Evolutionary conservation across 1,140 invertebrate genomes (phyloP).

Genomic region (Macrotrachela quadricornifera): DNA sequence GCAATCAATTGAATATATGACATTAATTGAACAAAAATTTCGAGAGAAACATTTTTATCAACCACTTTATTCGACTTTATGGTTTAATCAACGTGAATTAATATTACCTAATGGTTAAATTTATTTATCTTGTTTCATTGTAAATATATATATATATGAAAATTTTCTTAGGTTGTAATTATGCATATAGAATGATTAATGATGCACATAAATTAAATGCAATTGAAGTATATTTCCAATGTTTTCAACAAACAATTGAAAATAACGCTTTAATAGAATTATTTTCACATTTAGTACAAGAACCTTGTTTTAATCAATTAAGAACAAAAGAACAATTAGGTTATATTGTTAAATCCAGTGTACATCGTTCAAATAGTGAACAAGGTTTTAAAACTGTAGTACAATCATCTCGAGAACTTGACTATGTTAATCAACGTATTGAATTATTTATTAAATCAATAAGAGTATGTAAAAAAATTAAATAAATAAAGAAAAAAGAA

Average conservation of each 20-base stretch:
- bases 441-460: constrained; percentile 61
- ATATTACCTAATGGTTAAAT: background rate
- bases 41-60: constrained; percentile 41
- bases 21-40: constrained; percentile 29
- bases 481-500: constrained; percentile 1
- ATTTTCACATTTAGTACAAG: constrained; percentile 60
- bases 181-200: constrained; percentile 40
- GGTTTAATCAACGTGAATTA: background rate
- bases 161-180: constrained; percentile 43
- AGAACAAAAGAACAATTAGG: constrained; percentile 76
- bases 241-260: constrained; percentile 51
- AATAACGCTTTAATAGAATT: constrained; percentile 64
- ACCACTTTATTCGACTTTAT: background rate
- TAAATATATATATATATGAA: background rate
- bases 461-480: constrained; percentile 29
- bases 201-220: constrained; percentile 64
- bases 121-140: background rate
- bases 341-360: constrained; percentile 73
- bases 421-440: constrained; percentile 59
- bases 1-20: background rate
- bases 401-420: constrained; percentile 62
- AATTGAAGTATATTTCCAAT: constrained; percentile 64
- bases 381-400: constrained; percentile 68
- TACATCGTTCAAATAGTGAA: constrained; percentile 52
- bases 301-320: constrained; percentile 71